These are phyloP conservation scores for Vesta saturnalis DNA, from an alignment of 2,888 invertebrate genomes.

Conservation along the genomic window DNA sequence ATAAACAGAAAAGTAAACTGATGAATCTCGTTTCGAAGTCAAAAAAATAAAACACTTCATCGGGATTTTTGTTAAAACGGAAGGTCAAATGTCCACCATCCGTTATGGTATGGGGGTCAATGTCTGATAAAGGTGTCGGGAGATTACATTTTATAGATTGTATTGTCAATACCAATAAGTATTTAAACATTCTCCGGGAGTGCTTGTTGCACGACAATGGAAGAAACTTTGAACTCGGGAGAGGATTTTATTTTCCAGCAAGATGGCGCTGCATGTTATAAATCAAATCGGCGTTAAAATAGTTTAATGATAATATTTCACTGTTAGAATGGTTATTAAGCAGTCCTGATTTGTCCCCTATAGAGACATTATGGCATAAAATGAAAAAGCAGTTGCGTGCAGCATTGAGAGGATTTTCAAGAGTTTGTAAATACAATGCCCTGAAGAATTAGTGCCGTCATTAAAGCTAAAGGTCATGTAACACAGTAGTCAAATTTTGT, in stretches of 20 bases:
- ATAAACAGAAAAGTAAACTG: too few species aligned
- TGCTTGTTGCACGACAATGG: not conserved
- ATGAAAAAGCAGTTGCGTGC: constrained; percentile 15
- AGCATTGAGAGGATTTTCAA: not conserved
- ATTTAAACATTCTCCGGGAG: not conserved
- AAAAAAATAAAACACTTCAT: too few species aligned
- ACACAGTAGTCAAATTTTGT: too few species aligned
- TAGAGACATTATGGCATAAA: constrained; percentile 20
- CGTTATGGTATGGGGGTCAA: not conserved
- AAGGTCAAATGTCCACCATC: too few species aligned
- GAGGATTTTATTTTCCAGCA: too few species aligned
- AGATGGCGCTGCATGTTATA: too few species aligned
- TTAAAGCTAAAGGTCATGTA: not conserved
- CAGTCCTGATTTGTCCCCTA: constrained; percentile 19
- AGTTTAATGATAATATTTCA: too few species aligned
- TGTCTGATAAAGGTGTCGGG: not conserved
- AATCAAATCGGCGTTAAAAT: too few species aligned
- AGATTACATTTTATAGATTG: not conserved
- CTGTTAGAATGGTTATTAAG: constrained; percentile 5
- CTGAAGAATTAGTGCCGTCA: too few species aligned
- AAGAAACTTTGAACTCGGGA: not conserved
- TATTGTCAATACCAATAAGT: not conserved
- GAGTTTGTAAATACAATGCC: too few species aligned
- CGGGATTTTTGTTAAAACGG: too few species aligned
- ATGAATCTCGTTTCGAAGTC: too few species aligned